phyloP scores from a whole-genome alignment of 2,888 invertebrate genomes.

The Isotomurus palustris region DNA sequence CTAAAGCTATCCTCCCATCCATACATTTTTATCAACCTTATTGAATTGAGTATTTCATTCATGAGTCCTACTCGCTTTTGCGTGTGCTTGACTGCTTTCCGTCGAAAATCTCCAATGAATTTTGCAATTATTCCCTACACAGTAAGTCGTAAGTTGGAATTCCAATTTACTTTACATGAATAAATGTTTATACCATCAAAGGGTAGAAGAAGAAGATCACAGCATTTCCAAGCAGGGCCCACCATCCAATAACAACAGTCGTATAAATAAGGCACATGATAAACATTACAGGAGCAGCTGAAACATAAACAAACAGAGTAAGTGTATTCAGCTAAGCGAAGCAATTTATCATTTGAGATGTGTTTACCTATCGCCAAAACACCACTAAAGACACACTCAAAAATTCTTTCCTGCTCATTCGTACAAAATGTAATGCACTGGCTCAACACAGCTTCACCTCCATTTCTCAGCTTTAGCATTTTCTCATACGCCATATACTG shows the following conservation, averaged over 20 bases:
- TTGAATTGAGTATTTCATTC: slow-evolving; percentile 56
- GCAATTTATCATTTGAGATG: not conserved
- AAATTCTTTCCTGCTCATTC: slow-evolving; percentile 51
- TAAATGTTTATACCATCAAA: slow-evolving; percentile 50
- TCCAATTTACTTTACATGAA: not conserved
- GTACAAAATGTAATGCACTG: slow-evolving; percentile 50
- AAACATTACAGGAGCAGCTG: slow-evolving; percentile 50
- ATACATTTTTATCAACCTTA: slow-evolving; percentile 57
- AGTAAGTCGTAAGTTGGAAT: slow-evolving; percentile 9
- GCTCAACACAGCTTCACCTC: slow-evolving; percentile 50
- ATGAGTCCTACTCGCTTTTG: slow-evolving; percentile 52
- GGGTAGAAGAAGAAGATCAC: slow-evolving; percentile 51
- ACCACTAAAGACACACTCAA: slow-evolving; percentile 50
- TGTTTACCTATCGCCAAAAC: slow-evolving; percentile 47
- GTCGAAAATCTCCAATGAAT: slow-evolving; percentile 47
- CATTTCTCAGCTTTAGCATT: slow-evolving; percentile 48
- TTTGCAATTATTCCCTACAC: slow-evolving; percentile 48
- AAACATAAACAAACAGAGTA: slow-evolving; percentile 22
- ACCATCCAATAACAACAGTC: slow-evolving; percentile 51
- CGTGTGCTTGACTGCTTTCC: slow-evolving; percentile 48
- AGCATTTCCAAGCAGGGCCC: slow-evolving; percentile 51
- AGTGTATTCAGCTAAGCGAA: not conserved
- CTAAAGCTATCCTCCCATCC: slow-evolving; percentile 57
- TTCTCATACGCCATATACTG: slow-evolving; percentile 51
- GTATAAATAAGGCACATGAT: slow-evolving; percentile 51